These are phyloP conservation scores for Bursaphelenchus okinawaensis DNA, from an alignment of 2,888 invertebrate genomes.

Conservation along the genomic window DNA sequence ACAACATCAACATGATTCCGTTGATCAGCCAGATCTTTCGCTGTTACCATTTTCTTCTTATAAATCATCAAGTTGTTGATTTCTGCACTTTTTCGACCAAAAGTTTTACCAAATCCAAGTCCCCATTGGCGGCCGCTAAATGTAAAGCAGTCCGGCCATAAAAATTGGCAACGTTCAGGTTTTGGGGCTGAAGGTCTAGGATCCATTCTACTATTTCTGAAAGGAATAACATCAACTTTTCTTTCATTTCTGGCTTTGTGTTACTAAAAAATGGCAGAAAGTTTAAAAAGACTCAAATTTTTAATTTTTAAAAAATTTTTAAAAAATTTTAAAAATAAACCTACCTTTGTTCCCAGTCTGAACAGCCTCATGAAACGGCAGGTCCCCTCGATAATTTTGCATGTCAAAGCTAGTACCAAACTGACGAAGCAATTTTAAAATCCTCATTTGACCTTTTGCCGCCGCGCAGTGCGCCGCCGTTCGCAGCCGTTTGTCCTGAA, in stretches of 20 bases:
- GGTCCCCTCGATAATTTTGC: constrained; percentile 84
- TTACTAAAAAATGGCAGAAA: neutral
- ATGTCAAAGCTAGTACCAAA: constrained; percentile 84
- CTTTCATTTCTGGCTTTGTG: neutral
- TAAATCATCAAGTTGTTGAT: constrained; percentile 48
- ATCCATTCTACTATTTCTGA: constrained; percentile 80
- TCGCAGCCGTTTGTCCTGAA: constrained; percentile 46
- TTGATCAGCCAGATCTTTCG: constrained; percentile 44
- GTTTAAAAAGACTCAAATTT: neutral
- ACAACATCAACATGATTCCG: constrained; percentile 41
- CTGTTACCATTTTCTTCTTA: constrained; percentile 41
- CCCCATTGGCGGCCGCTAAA: constrained; percentile 73
- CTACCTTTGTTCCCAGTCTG: constrained; percentile 74
- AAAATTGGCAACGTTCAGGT: constrained; percentile 24
- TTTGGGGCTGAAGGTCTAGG: constrained; percentile 66
- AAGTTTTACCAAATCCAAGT: constrained; percentile 83
- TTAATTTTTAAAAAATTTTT: neutral
- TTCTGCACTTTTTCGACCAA: constrained; percentile 48
- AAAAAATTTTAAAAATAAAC: neutral
- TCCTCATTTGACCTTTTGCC: constrained; percentile 72
- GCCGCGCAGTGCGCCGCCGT: constrained; percentile 55
- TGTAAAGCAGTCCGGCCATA: constrained; percentile 85
- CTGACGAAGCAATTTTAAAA: constrained; percentile 71
- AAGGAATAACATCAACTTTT: neutral
- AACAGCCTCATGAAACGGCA: constrained; percentile 91